Conservation (phyloP, 2,113 vertebrate species). For the Podarcis cretensis region DNA sequence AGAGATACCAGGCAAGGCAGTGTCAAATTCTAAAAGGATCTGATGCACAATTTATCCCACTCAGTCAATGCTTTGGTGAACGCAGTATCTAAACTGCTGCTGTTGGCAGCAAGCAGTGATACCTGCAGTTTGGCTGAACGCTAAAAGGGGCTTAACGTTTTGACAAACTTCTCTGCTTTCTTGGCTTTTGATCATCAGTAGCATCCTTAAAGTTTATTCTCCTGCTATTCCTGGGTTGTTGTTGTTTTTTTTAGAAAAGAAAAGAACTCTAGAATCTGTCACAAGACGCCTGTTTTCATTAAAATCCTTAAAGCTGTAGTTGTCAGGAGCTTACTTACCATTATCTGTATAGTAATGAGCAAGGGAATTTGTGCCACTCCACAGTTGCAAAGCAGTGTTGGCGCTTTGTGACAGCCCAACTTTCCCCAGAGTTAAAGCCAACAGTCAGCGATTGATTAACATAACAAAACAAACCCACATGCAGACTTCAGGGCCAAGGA, state of each 20-base stretch:
- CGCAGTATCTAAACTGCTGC: neutral
- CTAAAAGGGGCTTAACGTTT: neutral
- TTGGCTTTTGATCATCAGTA: neutral
- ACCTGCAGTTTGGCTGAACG: neutral
- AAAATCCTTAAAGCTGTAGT: neutral
- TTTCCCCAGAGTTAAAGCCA: neutral
- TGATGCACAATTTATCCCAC: constrained; percentile 30
- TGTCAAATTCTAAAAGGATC: constrained; percentile 35
- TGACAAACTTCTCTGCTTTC: constrained; percentile 10
- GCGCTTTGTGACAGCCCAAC: neutral
- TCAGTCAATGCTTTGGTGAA: constrained; percentile 3
- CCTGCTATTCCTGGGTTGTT: neutral
- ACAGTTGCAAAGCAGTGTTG: neutral
- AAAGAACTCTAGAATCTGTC: neutral
- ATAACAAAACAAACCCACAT: neutral
- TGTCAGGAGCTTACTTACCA: neutral
- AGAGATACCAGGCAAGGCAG: constrained; percentile 31
- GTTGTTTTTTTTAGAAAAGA: neutral
- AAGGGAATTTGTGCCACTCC: neutral
- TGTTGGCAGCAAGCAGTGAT: neutral
- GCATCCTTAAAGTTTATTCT: constrained; percentile 1
- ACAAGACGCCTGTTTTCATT: neutral
- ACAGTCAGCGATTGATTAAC: neutral
- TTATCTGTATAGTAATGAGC: neutral
- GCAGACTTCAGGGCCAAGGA: neutral